These are phyloP conservation scores for Puma concolor DNA, from an alignment of 2,113 vertebrate species.

Conservation along the genomic window DNA sequence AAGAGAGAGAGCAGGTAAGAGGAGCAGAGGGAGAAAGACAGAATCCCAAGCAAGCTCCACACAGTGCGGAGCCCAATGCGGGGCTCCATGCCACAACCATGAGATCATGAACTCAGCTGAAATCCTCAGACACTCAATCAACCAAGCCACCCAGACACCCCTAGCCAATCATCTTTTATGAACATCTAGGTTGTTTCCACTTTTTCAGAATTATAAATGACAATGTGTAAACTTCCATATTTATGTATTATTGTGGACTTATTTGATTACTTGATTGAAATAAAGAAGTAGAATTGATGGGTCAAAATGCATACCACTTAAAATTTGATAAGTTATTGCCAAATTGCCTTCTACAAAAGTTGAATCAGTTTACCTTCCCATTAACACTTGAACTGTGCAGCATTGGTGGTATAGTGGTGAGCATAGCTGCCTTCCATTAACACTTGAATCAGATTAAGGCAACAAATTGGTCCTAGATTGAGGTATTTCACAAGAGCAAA, in stretches of 20 bases:
- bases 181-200: neutral
- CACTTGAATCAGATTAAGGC: neutral
- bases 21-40: too few species aligned
- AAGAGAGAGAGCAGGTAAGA: too few species aligned
- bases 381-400: neutral
- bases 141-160: too few species aligned
- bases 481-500: slow-evolving; percentile 40
- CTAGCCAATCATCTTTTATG: neutral
- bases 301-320: neutral
- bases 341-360: neutral
- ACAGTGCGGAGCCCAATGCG: too few species aligned
- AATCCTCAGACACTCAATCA: too few species aligned
- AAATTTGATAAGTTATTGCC: neutral
- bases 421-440: slow-evolving; percentile 88
- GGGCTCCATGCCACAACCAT: too few species aligned
- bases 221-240: neutral
- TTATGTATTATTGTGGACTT: neutral
- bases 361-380: neutral
- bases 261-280: neutral
- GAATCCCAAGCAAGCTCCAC: too few species aligned
- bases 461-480: neutral
- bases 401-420: slow-evolving; percentile 89
- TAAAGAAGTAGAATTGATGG: neutral
- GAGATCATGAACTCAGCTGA: too few species aligned
- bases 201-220: neutral